These are phyloP conservation scores for Nannospalax galili DNA, from an alignment of 2,113 vertebrate genomes.

Conservation along the genomic window DNA sequence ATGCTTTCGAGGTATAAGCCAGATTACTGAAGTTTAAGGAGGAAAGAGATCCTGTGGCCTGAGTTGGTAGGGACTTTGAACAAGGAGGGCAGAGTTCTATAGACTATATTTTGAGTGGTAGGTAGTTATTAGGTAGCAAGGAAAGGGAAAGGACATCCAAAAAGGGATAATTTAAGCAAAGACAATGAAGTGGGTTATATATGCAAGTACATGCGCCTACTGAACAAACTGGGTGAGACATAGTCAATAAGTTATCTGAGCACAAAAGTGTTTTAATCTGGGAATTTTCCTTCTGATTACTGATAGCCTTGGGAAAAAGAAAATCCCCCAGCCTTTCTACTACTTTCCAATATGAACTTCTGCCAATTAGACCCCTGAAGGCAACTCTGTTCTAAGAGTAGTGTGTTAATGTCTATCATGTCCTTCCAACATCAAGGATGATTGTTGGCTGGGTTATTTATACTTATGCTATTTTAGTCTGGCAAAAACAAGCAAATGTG, in stretches of 20 bases:
- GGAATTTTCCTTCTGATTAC: slow-evolving; percentile 31
- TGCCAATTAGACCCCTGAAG: slow-evolving; percentile 36
- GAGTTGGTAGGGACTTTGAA: neutral
- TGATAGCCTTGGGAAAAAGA: slow-evolving; percentile 2
- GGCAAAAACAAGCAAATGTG: slow-evolving; percentile 54
- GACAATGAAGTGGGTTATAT: slow-evolving; percentile 1
- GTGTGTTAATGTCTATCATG: slow-evolving; percentile 43
- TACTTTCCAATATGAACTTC: neutral
- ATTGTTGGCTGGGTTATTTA: slow-evolving; percentile 38
- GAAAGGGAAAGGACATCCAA: neutral
- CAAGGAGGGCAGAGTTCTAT: slow-evolving; percentile 32
- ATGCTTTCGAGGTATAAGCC: neutral
- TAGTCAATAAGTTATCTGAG: slow-evolving; percentile 11
- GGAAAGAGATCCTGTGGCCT: slow-evolving; percentile 13
- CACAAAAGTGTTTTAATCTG: slow-evolving; percentile 43
- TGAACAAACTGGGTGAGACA: slow-evolving; percentile 36
- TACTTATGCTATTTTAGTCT: slow-evolving; percentile 54
- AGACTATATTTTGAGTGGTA: slow-evolving; percentile 16
- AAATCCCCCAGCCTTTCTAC: slow-evolving; percentile 27
- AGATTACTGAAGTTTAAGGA: slow-evolving; percentile 43
- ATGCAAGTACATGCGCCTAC: neutral
- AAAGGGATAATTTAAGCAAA: slow-evolving; percentile 50
- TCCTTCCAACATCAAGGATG: slow-evolving; percentile 46
- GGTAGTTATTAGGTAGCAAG: slow-evolving; percentile 31
- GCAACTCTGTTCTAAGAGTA: slow-evolving; percentile 58